Base-by-base conservation (phyloP, 2,113 vertebrate species). In the Zapornia atra region DNA sequence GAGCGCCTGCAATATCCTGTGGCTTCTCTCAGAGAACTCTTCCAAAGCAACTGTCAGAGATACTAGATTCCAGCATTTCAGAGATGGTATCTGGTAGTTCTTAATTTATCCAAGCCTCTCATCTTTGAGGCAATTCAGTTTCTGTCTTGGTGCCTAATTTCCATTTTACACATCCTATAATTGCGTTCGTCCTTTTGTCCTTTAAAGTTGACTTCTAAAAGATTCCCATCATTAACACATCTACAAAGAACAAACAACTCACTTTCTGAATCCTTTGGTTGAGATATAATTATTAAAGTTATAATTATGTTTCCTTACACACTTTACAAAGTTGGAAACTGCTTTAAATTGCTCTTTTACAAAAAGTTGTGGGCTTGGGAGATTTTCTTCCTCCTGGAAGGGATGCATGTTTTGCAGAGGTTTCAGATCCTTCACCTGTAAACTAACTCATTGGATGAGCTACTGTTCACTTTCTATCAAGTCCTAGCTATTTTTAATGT, bases 81-180 rank as follows among this genome's bases (percentile, higher is more conserved):
- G 93, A 96, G 94, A 97, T 90, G 59, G 13, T 90, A 95, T 95
- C 94, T 94, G 59, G 42, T 59, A 80, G 22, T 36, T 88, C 79
- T 92, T 86, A 82, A 93, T 92, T 93, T 95, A 86, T 81, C 46
- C 79, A 10, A 66, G 68, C 54, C 42, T 94, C 90, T 93, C 89
- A 77, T 92, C 93, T 95, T 91, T 82, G 42, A 94, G 86, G 88
- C 64, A 92, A 92, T 81, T 77, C 82, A 1, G 1, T 83, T 90
- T 80, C 82, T 94, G 88, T 81, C 82, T 86, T 72, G 25, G 46
- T 71, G 82, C 57, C 64, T 88, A 70, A 96, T 95, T 95, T 92
- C 90, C 87, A 96, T 93, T 95, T 96, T 86, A 96, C 92, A 93
- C 90, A 68, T 96, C 51, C 50, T 83, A 88, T 83, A 90, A 96